Base-by-base conservation (phyloP, 2,888 invertebrate genomes). In the Leistus spinibarbis region DNA sequence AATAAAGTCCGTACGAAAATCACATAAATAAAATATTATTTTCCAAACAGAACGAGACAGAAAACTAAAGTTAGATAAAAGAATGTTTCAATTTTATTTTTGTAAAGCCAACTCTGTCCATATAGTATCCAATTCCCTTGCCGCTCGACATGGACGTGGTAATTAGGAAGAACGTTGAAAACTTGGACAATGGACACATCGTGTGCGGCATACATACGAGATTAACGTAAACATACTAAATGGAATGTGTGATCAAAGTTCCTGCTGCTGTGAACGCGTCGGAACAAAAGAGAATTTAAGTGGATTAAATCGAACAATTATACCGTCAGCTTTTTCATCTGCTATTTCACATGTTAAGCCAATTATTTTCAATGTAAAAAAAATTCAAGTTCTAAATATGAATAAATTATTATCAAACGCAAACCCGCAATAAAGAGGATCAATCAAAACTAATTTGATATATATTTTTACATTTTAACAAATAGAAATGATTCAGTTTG, bases 231-330 rank as follows among this genome's bases (percentile, higher is more conserved):
- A 60, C 60, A 60, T 60, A 20, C 27, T 64, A 72, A 72, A 72
- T 72, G 72, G 72, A 72, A 72, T 72, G 66, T 72, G 72, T 72
- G 72, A 72, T 72, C 72, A 72, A 72, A 72, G 72, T 72, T 72
- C 40, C 72, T 57, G 72, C 65, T 57, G 66, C 56, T 19, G 40
- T 40, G 57, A 64, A 24, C 64, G 64, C 65, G 65, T 56, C 72
- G 23, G 66, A 65, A 72, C 72, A 72, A 72, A 72, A 72, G 72
- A 65, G 64, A 66, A 64, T 65, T 66, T 72, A 72, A 72, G 65
- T 72, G 72, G 66, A 72, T 72, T 72, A 73, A 73, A 73, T 73
- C 73, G 56, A 73, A 67, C 73, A 73, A 73, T 67, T 73, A 67
- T 73, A 56, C 71, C 62, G 57, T 40, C 16, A 40, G 66, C 67